phyloP scores from a whole-genome alignment of 2,797 vertebrate species.

The Danio kyathit region DNA sequence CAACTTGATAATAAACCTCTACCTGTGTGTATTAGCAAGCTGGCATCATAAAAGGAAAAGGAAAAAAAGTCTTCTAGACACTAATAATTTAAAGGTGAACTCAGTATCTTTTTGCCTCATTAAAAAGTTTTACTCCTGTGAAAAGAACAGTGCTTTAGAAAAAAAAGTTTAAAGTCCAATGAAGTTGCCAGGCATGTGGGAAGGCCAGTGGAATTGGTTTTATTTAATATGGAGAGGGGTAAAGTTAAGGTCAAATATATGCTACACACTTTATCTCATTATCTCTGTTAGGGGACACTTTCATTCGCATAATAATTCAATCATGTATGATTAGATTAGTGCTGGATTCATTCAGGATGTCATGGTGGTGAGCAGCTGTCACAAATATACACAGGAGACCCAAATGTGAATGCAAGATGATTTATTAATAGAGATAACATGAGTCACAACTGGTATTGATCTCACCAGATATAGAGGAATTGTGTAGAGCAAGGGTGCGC shows the following conservation, averaged over 20 bases:
- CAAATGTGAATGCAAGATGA: no score
- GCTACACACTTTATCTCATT: background rate
- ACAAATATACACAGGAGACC: no score
- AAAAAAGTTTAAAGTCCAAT: background rate
- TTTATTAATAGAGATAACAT: no score
- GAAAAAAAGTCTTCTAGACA: background rate
- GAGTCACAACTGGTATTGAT: no score
- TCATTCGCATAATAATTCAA: background rate
- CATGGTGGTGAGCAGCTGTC: no score
- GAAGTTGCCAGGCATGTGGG: background rate
- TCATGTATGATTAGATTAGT: background rate
- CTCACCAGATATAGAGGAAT: no score
- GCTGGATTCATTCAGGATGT: no score
- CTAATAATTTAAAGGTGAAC: constrained; percentile 15
- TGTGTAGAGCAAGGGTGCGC: no score
- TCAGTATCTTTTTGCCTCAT: constrained; percentile 11
- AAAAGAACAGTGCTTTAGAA: background rate
- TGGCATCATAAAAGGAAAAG: background rate
- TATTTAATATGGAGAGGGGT: background rate
- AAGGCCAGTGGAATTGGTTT: background rate
- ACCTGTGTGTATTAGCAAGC: constrained; percentile 1
- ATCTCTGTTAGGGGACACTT: background rate
- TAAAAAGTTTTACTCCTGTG: background rate
- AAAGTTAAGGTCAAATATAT: background rate
- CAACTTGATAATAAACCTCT: constrained; percentile 17